Evolutionary conservation across 1,140 invertebrate genomes (phyloP).

Genomic region (Bombus affinis): DNA sequence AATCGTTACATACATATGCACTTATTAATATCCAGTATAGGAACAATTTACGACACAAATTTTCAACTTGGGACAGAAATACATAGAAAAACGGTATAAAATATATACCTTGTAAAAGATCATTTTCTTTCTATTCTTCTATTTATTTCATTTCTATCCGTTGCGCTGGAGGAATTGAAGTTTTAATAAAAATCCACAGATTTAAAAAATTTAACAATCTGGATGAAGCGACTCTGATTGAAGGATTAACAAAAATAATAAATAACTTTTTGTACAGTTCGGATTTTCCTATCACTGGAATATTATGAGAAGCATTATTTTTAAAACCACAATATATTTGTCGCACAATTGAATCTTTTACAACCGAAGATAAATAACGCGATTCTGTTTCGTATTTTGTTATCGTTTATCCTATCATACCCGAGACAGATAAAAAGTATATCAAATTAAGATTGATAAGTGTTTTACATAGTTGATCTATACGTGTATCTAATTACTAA

Average conservation of each 20-base stretch:
- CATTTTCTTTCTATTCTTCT: background rate
- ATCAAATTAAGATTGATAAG: conserved; percentile 32
- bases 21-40: too few relatives aligned
- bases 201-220: background rate
- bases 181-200: background rate
- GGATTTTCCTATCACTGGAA: background rate
- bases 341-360: background rate
- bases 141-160: background rate
- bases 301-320: background rate
- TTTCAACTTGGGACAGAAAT: too few relatives aligned
- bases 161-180: background rate
- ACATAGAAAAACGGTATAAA: background rate
- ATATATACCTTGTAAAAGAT: background rate
- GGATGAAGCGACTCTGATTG: background rate
- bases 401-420: conserved; percentile 4
- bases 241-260: background rate
- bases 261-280: background rate
- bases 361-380: background rate
- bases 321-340: background rate
- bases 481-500: background rate
- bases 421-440: background rate
- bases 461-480: conserved; percentile 38
- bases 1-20: too few relatives aligned
- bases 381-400: conserved; percentile 19
- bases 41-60: too few relatives aligned